Evolutionary conservation across 2,888 invertebrate genomes (phyloP), one percentile per base, ranked within the genome.

Genomic region (Stramonita haemastoma): DNA sequence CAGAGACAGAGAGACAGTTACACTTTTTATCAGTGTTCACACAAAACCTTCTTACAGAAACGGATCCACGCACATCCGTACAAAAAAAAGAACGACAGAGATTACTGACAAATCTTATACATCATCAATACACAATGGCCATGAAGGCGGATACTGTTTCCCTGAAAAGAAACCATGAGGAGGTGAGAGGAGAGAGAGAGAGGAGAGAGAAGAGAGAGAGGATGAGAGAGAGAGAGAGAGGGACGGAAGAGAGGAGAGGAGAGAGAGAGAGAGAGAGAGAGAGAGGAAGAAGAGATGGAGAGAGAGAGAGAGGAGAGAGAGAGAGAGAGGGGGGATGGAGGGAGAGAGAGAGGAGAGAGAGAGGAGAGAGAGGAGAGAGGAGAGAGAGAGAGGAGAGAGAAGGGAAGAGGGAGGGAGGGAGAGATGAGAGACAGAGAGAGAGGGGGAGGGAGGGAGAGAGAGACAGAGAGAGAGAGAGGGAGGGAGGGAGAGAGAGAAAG

Each of bases 371-470:
- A n/a, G 4, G 32, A n/a, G n/a, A n/a, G n/a, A n/a, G n/a, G n/a
- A 73, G 29, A 73, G n/a, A 73, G 73, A 26, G n/a, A 73, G 73
- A 73, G n/a, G n/a, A n/a, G n/a, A n/a, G n/a, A n/a, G n/a, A n/a
- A n/a, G 0, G 29, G 32, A 1, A 1, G 13, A 29, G 77, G 32
- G 5, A 29, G 29, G 4, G 17, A 17, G 1, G 4, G 77, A 29
- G 5, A 17, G 5, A 2, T 0, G 0, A 6, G 1, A 29, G 17
- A 4, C 1, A 19, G 8, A 19, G 0, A 32, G 17, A 0, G 32
- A 22, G 0, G 32, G 17, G 5, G 32, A 0, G 29, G 15, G 77
- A 6, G 77, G 32, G 29, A 4, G 29, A 5, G 77, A 0, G 29
- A 29, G 29, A 29, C 29, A 29, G 29, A 29, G 29, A 29, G 77